phyloP scores from a whole-genome alignment of 92 coral and sea anemone species.

The Anthopleura xanthogrammica region DNA sequence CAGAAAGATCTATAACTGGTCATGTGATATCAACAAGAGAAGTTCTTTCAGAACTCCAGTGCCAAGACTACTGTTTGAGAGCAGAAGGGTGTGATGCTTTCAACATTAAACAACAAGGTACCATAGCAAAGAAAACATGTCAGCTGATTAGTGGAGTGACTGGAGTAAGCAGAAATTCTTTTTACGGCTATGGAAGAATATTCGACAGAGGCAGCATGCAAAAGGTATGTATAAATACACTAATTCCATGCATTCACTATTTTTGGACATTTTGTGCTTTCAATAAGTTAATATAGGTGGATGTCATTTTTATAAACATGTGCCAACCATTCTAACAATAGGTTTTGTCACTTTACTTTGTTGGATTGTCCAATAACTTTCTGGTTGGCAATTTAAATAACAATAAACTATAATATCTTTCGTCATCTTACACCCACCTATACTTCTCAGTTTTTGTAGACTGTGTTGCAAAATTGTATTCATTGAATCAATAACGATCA shows the following conservation, averaged over 20 bases:
- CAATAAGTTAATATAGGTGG: too few species aligned
- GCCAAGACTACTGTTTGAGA: neutral
- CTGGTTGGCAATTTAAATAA: too few species aligned
- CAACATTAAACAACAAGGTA: neutral
- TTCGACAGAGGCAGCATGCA: neutral
- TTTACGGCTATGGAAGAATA: neutral
- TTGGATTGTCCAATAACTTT: too few species aligned
- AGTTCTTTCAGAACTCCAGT: slow-evolving; percentile 2
- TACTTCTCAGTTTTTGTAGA: neutral
- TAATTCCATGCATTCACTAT: neutral
- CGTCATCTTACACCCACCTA: too few species aligned
- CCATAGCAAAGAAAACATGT: neutral
- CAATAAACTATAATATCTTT: too few species aligned
- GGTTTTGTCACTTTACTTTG: too few species aligned
- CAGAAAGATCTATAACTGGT: neutral
- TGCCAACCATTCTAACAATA: too few species aligned
- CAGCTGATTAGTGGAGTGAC: neutral
- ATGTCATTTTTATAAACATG: too few species aligned
- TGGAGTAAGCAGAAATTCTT: neutral
- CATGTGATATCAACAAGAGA: neutral
- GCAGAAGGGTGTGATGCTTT: neutral
- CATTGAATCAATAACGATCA: too few species aligned
- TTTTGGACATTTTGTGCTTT: neutral
- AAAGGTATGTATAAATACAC: neutral
- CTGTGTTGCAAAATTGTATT: too few species aligned